Percentiles rank a stretch among this genome's conserved stretches.
Evolutionary conservation across 2,888 invertebrate species (phyloP).

Genomic region (Chrysomela aeneicollis): DNA sequence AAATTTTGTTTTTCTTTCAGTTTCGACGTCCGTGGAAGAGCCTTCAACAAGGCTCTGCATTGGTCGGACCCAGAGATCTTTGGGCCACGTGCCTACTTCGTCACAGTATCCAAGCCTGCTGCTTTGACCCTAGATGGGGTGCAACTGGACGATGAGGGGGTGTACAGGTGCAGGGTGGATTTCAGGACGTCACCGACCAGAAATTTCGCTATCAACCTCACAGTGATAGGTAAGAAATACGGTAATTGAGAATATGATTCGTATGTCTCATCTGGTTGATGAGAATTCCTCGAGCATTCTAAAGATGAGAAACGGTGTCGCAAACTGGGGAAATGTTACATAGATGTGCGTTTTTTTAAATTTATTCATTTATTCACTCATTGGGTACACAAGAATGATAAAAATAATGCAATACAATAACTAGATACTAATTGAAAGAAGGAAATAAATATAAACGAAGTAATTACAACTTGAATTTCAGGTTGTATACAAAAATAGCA

Average conservation of each 20-base stretch:
- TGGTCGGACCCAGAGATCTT: slow-evolving; percentile 86
- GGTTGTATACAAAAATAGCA: too few relatives aligned
- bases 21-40: slow-evolving; percentile 84
- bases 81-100: slow-evolving; percentile 86
- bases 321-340: too few relatives aligned
- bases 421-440: too few relatives aligned
- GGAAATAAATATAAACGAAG: too few relatives aligned
- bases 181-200: slow-evolving; percentile 89
- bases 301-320: too few relatives aligned
- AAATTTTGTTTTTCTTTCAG: slow-evolving; percentile 67
- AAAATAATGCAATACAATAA: too few relatives aligned
- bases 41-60: slow-evolving; percentile 82
- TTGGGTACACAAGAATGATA: too few relatives aligned
- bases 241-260: too few relatives aligned
- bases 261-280: background rate
- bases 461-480: too few relatives aligned
- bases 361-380: too few relatives aligned
- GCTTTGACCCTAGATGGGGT: slow-evolving; percentile 84
- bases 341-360: too few relatives aligned
- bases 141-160: slow-evolving; percentile 85
- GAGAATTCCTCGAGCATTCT: background rate
- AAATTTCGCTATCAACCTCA: slow-evolving; percentile 87
- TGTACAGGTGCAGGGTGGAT: slow-evolving; percentile 89
- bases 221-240: slow-evolving; percentile 81
- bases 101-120: slow-evolving; percentile 81